phyloP scores from a whole-genome alignment of 1,140 invertebrate species.

The Odontomachus brunneus region DNA sequence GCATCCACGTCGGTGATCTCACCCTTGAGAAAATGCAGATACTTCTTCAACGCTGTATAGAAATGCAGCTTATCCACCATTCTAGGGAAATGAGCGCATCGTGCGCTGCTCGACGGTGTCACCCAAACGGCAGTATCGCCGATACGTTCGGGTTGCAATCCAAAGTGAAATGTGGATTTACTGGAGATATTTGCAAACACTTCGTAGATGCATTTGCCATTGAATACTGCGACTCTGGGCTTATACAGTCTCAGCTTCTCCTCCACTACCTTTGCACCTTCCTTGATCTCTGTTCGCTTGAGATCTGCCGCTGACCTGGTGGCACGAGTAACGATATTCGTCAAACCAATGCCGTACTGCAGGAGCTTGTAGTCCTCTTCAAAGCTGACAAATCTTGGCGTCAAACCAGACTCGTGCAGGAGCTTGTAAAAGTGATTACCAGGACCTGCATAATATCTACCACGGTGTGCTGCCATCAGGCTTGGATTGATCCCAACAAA shows the following conservation, averaged over 20 bases:
- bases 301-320: conserved; percentile 83
- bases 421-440: conserved; percentile 85
- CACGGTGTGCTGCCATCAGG: conserved; percentile 81
- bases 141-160: conserved; percentile 78
- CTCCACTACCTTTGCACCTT: conserved; percentile 76
- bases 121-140: conserved; percentile 82
- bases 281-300: conserved; percentile 80
- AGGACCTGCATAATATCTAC: conserved; percentile 83
- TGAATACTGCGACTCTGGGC: conserved; percentile 83
- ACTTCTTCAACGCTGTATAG: conserved; percentile 81
- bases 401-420: conserved; percentile 77
- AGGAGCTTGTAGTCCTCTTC: conserved; percentile 81
- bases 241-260: conserved; percentile 80
- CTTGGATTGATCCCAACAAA: conserved; percentile 84
- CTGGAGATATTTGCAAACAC: conserved; percentile 76
- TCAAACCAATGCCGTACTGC: conserved; percentile 81
- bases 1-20: conserved; percentile 75
- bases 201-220: conserved; percentile 84
- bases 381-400: conserved; percentile 75
- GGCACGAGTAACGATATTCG: conserved; percentile 82
- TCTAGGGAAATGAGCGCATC: conserved; percentile 83
- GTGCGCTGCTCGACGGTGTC: conserved; percentile 83
- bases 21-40: conserved; percentile 79
- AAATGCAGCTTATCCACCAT: conserved; percentile 84
- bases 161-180: conserved; percentile 79